phyloP scores from a whole-genome alignment of 2,888 invertebrate genomes.

The Pyrrhosoma nymphula region DNA sequence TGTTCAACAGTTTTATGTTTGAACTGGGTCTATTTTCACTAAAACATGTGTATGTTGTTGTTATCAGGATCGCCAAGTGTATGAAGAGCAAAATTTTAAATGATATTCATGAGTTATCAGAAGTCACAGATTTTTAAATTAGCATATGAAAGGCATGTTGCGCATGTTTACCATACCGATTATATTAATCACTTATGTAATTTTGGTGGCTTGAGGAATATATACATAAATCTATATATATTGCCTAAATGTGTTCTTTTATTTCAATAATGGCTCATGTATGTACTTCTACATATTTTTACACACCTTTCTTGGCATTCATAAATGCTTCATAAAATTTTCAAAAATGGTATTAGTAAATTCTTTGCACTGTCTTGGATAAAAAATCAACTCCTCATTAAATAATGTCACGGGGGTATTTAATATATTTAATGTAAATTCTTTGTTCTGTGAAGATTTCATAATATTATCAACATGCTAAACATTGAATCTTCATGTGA shows the following conservation, averaged over 20 bases:
- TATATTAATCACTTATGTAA: constrained; percentile 81
- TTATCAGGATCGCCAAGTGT: constrained; percentile 62
- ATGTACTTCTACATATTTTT: too few species aligned
- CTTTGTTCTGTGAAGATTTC: too few species aligned
- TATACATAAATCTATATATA: constrained; percentile 70
- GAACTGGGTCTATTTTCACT: constrained; percentile 61
- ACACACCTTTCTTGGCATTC: too few species aligned
- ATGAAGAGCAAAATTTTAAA: constrained; percentile 67
- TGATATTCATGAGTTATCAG: constrained; percentile 67
- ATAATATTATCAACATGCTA: too few species aligned
- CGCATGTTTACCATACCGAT: constrained; percentile 80
- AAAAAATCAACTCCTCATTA: too few species aligned
- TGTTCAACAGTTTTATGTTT: constrained; percentile 67
- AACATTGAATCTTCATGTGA: too few species aligned
- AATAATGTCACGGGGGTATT: too few species aligned
- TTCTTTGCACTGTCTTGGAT: too few species aligned
- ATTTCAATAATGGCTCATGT: neutral
- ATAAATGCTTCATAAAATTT: too few species aligned
- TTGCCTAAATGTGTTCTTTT: constrained; percentile 67
- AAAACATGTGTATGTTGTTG: constrained; percentile 33
- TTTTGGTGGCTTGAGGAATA: constrained; percentile 74
- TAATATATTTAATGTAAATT: too few species aligned
- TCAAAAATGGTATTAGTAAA: too few species aligned
- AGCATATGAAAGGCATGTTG: constrained; percentile 77
- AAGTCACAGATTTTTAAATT: constrained; percentile 68